A percentile compares a stretch with the other conserved stretches of the same genome.
Evolutionary conservation across 2,888 invertebrate species (phyloP).

Genomic region (Ophioninae sp.): DNA sequence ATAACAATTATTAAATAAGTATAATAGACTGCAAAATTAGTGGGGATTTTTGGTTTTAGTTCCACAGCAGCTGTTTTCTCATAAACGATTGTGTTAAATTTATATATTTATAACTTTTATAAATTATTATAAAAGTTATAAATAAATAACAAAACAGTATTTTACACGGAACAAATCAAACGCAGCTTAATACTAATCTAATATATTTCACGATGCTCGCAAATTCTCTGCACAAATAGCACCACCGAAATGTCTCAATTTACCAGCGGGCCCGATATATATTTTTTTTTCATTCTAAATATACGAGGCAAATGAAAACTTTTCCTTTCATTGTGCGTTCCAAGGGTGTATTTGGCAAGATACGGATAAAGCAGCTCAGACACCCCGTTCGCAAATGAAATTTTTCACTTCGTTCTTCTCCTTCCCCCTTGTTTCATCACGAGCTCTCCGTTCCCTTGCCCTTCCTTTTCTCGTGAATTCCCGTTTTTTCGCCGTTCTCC

Average conservation of each 20-base stretch:
- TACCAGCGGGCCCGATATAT: background rate
- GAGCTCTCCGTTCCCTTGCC: background rate
- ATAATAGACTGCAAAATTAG: too few relatives aligned
- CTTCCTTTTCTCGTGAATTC: background rate
- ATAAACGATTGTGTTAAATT: too few relatives aligned
- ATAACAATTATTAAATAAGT: background rate
- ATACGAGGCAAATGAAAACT: background rate
- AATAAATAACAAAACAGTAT: background rate
- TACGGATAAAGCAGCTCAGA: constrained; percentile 11
- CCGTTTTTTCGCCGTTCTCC: constrained; percentile 12
- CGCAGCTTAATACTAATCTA: background rate
- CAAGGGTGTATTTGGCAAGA: constrained; percentile 17
- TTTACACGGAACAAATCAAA: background rate
- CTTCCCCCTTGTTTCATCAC: background rate
- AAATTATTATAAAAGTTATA: background rate
- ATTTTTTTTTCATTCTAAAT: constrained; percentile 7
- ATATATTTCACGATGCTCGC: background rate
- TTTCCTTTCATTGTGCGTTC: background rate
- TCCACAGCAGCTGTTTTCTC: too few relatives aligned
- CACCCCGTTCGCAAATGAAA: constrained; percentile 21
- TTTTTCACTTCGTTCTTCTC: background rate
- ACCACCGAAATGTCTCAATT: background rate
- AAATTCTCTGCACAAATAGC: background rate
- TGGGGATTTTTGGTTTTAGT: too few relatives aligned
- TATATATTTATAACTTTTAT: background rate